Base-by-base conservation (phyloP, 2,888 invertebrate genomes). In the Rutpela maculata region DNA sequence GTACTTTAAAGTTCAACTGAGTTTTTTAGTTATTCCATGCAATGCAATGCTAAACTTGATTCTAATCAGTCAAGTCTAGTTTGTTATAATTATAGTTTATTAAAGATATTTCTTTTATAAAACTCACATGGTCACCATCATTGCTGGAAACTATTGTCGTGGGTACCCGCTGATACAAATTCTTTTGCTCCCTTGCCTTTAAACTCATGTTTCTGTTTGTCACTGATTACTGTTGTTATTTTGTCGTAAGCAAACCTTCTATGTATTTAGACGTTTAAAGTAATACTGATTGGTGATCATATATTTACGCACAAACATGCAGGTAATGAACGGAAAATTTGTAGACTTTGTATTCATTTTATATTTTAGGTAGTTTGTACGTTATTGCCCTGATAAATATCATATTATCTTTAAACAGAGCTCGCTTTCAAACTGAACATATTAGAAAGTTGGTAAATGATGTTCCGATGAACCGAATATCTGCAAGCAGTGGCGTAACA, bases 101-200 rank as follows among this genome's bases (percentile, higher is more conserved):
- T 35, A 38, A 31, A 26, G 9, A n/a, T 10, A 65, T n/a, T 1
- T 65, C 7, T 65, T n/a, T 43, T 43, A 35, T n/a, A 69, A 57
- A 19, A 22, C 67, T 73, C 26, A 76, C 76, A 43, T 67, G 38
- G 35, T 76, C 72, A 1, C 38, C 55, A 38, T 69, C 60, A 12
- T 55, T 19, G n/a, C 18, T 59, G 22, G 76, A 67, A 22, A 76
- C 43, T 0, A 76, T 43, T 4, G 76, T 76, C n/a, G 76, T 73
- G 12, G 76, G 76, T 18, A 76, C 68, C 59, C 56, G 17, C 15
- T 10, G 17, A 31, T 62, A 69, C 15, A 7, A 2, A 18, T 18
- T 17, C 31, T 57, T 69, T 35, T 35, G 18, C 31, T 59, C 38
- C 5, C 31, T 57, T 35, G 35, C 35, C 19, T 56, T 38, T 12